Evolutionary conservation across 2,888 invertebrate genomes (phyloP).

Genomic region (Cordilura impudica): DNA sequence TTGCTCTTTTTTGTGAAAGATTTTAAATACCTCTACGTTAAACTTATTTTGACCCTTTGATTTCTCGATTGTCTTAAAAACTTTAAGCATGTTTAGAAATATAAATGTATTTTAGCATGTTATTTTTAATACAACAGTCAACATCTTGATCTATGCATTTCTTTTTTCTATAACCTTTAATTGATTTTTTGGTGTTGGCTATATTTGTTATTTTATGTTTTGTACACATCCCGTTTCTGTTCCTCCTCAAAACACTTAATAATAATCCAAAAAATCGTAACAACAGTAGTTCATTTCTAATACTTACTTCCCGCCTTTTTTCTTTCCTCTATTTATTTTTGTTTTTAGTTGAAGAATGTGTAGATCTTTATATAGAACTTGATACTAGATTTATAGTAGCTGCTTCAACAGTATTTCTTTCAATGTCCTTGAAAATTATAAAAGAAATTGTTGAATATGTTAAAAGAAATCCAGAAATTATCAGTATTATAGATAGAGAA

Average conservation of each 20-base stretch:
- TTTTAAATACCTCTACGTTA: too few species aligned
- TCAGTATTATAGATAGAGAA: conserved; percentile 75
- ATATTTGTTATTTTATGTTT: not conserved
- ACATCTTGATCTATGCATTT: not conserved
- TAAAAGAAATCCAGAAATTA: conserved; percentile 76
- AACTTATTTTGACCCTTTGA: too few species aligned
- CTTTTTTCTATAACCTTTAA: not conserved
- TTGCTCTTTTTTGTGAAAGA: too few species aligned
- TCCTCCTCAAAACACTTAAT: not conserved
- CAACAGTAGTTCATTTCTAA: conserved; percentile 26
- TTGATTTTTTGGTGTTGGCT: not conserved
- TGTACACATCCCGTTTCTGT: not conserved
- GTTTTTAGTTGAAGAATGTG: conserved; percentile 70
- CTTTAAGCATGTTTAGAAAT: too few species aligned
- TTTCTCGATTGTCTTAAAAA: too few species aligned
- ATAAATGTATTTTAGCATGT: not conserved
- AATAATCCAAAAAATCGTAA: too few species aligned
- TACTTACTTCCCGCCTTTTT: not conserved
- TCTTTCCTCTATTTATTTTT: conserved; percentile 28
- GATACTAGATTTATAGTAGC: conserved; percentile 76
- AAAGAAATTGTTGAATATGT: conserved; percentile 76
- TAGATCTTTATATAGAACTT: conserved; percentile 72
- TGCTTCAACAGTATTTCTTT: conserved; percentile 76
- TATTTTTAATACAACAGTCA: not conserved
- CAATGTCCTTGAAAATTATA: conserved; percentile 75